A percentile compares a stretch with the other conserved stretches of the same genome.
These are phyloP conservation scores for Pygmarrhopalites habei DNA, from an alignment of 1,140 invertebrate genomes.

Conservation along the genomic window DNA sequence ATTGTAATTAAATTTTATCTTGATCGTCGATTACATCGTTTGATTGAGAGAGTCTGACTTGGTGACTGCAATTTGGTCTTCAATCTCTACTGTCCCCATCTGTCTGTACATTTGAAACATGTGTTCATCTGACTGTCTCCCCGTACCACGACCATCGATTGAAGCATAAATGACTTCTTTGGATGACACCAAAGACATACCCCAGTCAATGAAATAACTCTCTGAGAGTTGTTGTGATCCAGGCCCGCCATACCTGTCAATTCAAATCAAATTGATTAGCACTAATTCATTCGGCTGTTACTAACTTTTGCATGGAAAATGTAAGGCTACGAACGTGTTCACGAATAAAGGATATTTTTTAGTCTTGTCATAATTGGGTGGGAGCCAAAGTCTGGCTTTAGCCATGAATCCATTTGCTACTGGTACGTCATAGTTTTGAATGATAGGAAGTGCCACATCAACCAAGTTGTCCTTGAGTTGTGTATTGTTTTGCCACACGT, in stretches of 20 bases:
- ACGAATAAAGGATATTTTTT: constrained; percentile 79
- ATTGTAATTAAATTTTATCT: too few relatives aligned
- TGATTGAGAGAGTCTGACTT: constrained; percentile 44
- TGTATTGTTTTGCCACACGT: constrained; percentile 42
- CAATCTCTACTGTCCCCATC: constrained; percentile 68
- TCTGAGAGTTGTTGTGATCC: constrained; percentile 71
- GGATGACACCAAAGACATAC: constrained; percentile 73
- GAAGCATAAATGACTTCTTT: constrained; percentile 75
- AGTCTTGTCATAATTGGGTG: constrained; percentile 60
- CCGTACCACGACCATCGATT: constrained; percentile 84
- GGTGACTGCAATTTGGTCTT: constrained; percentile 48
- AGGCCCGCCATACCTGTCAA: constrained; percentile 84
- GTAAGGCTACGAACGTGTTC: too few relatives aligned
- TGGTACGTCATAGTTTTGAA: constrained; percentile 57
- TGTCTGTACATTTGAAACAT: constrained; percentile 74
- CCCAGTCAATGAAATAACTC: constrained; percentile 69
- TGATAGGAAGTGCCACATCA: constrained; percentile 55
- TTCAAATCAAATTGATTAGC: too few relatives aligned
- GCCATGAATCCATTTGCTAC: constrained; percentile 56
- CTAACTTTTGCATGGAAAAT: too few relatives aligned
- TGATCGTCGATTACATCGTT: too few relatives aligned
- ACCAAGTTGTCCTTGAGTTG: constrained; percentile 46
- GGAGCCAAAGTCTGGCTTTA: constrained; percentile 62
- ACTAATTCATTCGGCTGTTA: too few relatives aligned
- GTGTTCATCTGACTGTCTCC: constrained; percentile 72